Evolutionary conservation across 2,113 vertebrate genomes (phyloP), one percentile per base, ranked within the genome.

Genomic region (Saccopteryx leptura): DNA sequence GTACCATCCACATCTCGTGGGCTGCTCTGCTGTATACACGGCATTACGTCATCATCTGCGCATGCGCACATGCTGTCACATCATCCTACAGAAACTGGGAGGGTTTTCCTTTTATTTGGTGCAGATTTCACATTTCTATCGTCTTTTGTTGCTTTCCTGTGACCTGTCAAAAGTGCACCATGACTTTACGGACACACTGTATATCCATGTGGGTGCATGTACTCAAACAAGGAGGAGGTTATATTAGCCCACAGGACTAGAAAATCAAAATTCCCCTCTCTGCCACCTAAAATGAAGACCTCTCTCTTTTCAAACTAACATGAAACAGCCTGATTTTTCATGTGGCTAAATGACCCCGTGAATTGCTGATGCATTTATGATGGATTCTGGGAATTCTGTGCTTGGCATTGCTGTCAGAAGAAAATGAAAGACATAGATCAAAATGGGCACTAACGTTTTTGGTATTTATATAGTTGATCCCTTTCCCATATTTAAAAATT

Each of bases 391-490:
- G 65, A 82, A 90, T 95, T 94, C 80, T n/a, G 61, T 23, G 39
- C 74, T 75, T 94, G 93, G 76, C 74, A 76, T 13, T 74, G 75
- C 66, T 90, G 54, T 93, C 80, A 84, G 92, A 95, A 96, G 95
- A 86, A 97, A 97, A 96, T 85, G 87, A 97, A 97, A 97, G 54
- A 21, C 81, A 79, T 95, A 60, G 52, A 97, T 97, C 87, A 97
- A 91, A 61, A 39, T 50, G 58, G 56, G 7, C 74, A 89, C 69
- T 90, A 74, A 90, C 68, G 82, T 46, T 93, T 54, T 68, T 66
- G 89, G 18, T 80, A 54, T 91, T 85, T 90, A 63, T 86, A 63
- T 39, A 93, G 75, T 91, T 66, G 46, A 91, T 95, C 48, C 46
- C 33, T 68, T 83, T 91, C 81, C 52, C 81, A n/a, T 54, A 89